phyloP scores from a whole-genome alignment of 1,140 invertebrate species.

The Drosophila pachea region DNA sequence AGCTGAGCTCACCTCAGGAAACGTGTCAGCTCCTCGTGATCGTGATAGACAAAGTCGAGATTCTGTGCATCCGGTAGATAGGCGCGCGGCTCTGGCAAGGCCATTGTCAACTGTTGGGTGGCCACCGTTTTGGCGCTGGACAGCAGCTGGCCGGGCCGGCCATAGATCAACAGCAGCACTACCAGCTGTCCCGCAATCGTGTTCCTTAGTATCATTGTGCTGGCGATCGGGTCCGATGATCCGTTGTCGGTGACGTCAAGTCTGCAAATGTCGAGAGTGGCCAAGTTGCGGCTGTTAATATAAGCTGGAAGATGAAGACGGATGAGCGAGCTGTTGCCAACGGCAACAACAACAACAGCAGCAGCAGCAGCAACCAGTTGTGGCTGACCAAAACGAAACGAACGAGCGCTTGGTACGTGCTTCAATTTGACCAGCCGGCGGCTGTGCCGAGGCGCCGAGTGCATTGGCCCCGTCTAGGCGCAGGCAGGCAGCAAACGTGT shows the following conservation, averaged over 20 bases:
- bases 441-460: conserved; percentile 15
- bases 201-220: conserved; percentile 65
- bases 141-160: conserved; percentile 23
- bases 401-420: conserved; percentile 34
- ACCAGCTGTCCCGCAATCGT: conserved; percentile 40
- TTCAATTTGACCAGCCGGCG: conserved; percentile 30
- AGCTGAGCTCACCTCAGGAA: conserved; percentile 83
- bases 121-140: conserved; percentile 53
- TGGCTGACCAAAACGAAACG: conserved; percentile 56
- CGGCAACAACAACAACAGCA: not conserved
- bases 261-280: conserved; percentile 61
- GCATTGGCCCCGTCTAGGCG: conserved; percentile 32
- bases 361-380: conserved; percentile 56
- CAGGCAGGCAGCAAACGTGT: conserved; percentile 33
- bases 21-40: conserved; percentile 91
- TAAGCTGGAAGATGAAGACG: conserved; percentile 47
- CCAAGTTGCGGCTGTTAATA: conserved; percentile 49
- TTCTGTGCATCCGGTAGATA: conserved; percentile 76
- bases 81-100: conserved; percentile 69
- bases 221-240: conserved; percentile 14
- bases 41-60: conserved; percentile 92
- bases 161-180: conserved; percentile 42
- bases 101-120: conserved; percentile 33
- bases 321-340: conserved; percentile 20
- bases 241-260: conserved; percentile 47